Conservation (phyloP, 1,140 invertebrate species). For the Pogonognathellus flavescens region DNA sequence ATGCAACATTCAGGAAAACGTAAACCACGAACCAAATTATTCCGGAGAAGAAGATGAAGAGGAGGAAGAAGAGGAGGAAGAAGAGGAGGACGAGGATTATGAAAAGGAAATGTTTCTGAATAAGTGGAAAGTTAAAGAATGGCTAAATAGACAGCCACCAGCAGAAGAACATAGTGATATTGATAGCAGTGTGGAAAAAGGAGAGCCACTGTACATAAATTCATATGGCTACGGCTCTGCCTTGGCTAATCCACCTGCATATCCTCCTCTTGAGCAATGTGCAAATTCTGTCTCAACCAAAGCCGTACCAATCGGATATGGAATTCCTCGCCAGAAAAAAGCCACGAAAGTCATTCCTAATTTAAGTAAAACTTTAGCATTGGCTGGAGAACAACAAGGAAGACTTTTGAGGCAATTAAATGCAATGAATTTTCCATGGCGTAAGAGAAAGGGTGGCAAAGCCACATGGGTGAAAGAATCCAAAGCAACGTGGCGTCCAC, state of each 20-base stretch:
- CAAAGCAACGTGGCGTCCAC: not conserved
- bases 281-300: not conserved
- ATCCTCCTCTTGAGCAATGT: not conserved
- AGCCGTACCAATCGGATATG: not conserved
- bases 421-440: not conserved
- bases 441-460: not conserved
- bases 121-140: slow-evolving; percentile 4
- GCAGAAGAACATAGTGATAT: not conserved
- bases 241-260: not conserved
- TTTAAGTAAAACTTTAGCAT: not conserved
- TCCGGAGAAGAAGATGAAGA: not conserved
- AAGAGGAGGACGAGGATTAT: not conserved
- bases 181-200: not conserved
- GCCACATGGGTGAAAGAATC: slow-evolving; percentile 3
- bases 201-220: too few relatives aligned
- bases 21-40: too few relatives aligned
- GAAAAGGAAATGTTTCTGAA: not conserved
- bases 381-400: not conserved
- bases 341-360: not conserved
- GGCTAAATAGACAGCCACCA: not conserved
- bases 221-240: not conserved
- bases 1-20: too few relatives aligned
- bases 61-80: not conserved
- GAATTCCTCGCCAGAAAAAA: not conserved
- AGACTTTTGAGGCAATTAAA: not conserved